Evolutionary conservation across 2,888 invertebrate genomes (phyloP).

Genomic region (Chrysotoxum bicinctum): DNA sequence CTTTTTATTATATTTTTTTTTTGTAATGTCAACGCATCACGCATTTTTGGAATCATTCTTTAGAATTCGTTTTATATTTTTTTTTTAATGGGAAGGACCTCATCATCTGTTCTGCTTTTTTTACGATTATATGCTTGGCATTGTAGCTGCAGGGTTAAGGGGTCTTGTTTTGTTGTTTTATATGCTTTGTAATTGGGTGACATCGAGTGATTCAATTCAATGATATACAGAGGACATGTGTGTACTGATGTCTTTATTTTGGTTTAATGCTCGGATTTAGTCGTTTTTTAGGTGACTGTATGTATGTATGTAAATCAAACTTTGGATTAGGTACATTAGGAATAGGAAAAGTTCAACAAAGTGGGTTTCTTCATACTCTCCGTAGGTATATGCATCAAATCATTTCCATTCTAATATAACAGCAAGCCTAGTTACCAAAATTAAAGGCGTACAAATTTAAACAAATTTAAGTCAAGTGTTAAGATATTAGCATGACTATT

Average conservation of each 20-base stretch:
- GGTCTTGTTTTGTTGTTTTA: constrained; percentile 52
- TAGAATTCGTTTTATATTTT: neutral
- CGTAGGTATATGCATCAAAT: no score
- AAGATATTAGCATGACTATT: no score
- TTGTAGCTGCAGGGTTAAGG: constrained; percentile 28
- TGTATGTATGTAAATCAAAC: no score
- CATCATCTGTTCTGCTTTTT: constrained; percentile 42
- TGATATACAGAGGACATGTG: constrained; percentile 27
- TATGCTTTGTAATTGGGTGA: constrained; percentile 68
- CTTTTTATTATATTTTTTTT: constrained; percentile 9
- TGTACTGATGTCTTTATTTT: constrained; percentile 54
- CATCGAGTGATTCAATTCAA: constrained; percentile 63
- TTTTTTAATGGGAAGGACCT: constrained; percentile 43
- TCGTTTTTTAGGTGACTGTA: no score
- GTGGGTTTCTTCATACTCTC: no score
- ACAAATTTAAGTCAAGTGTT: no score
- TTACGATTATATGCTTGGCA: neutral
- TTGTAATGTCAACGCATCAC: constrained; percentile 52
- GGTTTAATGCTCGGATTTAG: constrained; percentile 30
- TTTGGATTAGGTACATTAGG: no score
- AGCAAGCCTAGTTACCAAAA: no score
- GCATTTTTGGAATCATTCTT: constrained; percentile 32
- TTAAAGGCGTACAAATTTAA: no score
- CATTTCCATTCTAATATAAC: no score
- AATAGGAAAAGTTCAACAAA: no score